These are phyloP conservation scores for Sebastes trivittatus DNA, from an alignment of 2,797 vertebrate species.

Conservation along the genomic window DNA sequence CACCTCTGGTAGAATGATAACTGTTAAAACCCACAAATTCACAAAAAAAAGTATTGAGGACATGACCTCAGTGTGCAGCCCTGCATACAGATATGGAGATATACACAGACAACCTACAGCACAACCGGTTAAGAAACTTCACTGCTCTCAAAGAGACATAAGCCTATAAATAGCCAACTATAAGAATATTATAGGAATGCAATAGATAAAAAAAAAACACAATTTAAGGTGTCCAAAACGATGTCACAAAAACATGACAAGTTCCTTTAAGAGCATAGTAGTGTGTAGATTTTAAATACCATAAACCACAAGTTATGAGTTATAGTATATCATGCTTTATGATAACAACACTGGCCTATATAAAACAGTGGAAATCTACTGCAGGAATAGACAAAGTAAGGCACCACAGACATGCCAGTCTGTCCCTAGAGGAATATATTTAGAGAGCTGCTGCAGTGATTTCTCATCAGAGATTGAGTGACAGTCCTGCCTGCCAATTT, in stretches of 20 bases:
- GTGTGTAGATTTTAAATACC: not conserved
- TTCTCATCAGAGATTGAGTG: conserved; percentile 38
- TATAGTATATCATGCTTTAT: not conserved
- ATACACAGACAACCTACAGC: not conserved
- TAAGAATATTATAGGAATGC: not conserved
- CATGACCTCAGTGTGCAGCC: not conserved
- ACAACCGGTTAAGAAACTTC: not conserved
- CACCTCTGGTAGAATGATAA: not conserved
- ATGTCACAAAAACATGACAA: not conserved
- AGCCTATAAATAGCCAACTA: not conserved
- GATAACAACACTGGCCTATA: not conserved
- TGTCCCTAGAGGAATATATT: conserved; percentile 12
- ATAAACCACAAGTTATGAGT: not conserved
- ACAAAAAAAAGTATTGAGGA: not conserved
- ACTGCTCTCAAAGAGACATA: not conserved
- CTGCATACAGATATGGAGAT: not conserved
- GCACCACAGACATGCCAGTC: not conserved
- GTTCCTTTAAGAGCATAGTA: not conserved
- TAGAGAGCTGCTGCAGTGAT: conserved; percentile 17
- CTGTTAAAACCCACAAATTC: not conserved
- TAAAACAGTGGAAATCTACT: not conserved
- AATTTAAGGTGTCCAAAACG: too few species aligned
- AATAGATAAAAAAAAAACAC: not conserved
- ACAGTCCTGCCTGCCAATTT: conserved; percentile 32
- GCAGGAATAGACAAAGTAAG: not conserved